Evolutionary conservation across 2,888 invertebrate species (phyloP).

Genomic region (Laspeyria flexula): DNA sequence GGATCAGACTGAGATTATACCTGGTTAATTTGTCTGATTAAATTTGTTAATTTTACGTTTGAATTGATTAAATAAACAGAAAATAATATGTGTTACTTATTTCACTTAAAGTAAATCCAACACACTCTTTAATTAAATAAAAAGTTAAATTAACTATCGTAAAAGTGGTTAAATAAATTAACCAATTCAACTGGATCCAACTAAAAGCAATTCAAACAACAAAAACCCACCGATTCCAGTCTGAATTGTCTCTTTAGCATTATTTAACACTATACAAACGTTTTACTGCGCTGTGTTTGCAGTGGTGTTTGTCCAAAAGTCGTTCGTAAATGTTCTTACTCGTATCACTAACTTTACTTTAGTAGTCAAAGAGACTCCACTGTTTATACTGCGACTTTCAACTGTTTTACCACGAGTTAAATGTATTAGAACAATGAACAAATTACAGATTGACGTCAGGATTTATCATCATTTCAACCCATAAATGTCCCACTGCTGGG

Average conservation of each 20-base stretch:
- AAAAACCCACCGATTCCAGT: background rate
- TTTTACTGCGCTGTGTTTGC: constrained; percentile 20
- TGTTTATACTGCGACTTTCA: constrained; percentile 18
- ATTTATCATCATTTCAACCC: too few species aligned
- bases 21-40: too few species aligned
- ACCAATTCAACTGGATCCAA: background rate
- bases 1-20: background rate
- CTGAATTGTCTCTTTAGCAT: constrained; percentile 9
- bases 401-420: background rate
- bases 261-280: constrained; percentile 24
- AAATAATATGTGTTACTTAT: too few species aligned
- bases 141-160: too few species aligned
- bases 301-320: constrained; percentile 19
- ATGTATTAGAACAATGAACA: too few species aligned
- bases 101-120: too few species aligned
- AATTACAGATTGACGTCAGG: too few species aligned
- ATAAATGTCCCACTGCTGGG: too few species aligned
- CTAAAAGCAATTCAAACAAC: background rate
- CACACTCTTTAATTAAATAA: too few species aligned
- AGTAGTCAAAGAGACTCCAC: constrained; percentile 25
- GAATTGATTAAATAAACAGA: too few species aligned
- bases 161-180: background rate
- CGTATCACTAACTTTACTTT: constrained; percentile 25
- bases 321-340: constrained; percentile 24
- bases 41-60: too few species aligned